Base-by-base conservation (phyloP, 2,888 invertebrate species). In the Tubulanus polymorphus region DNA sequence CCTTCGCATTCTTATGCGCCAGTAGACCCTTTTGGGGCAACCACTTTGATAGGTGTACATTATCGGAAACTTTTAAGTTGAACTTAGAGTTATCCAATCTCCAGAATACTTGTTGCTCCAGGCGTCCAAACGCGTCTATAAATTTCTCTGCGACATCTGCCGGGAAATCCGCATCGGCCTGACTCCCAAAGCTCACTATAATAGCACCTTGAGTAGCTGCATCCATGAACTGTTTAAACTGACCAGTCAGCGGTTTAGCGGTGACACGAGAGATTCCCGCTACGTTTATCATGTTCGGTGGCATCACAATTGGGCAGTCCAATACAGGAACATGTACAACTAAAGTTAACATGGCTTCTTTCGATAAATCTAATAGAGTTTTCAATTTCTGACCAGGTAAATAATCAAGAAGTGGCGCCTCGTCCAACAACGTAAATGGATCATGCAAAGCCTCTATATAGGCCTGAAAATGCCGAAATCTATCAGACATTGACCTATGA, bases 11-110 rank as follows among this genome's bases (percentile, higher is more conserved):
- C 3, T 32, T 49, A 48, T 69, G 65, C 12, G 55, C 66, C 12
- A 69, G 60, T 1, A 69, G 49, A 27, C 65, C 65, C 28, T 65
- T 63, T 47, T 69, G 66, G 8, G 68, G 69, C 27, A 68, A 35
- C 69, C 69, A 69, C 15, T 50, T 37, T 8, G 50, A 37, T 5
- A 51, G 29, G 12, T 56, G 25, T 2, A 65, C 53, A 30, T 63
- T 58, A 1, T 25, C 49, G 18, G 18, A 47, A 46, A 37, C 47
- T 0, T 49, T 48, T 23, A 53, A 45, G 15, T 23, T 29, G 15
- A 47, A 26, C 6, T 18, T 20, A 32, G 35, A 10, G n/a, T 32
- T n/a, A n/a, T 10, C 10, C 10, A 32, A n/a, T 32, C 35, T 10
- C 41, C 41, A 41, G 15, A 41, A 8, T 23, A 41, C 41, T 5